Percentiles rank a stretch among this genome's conserved stretches.
Conservation (phyloP, 2,113 vertebrate genomes). For the Entosphenus tridentatus region DNA sequence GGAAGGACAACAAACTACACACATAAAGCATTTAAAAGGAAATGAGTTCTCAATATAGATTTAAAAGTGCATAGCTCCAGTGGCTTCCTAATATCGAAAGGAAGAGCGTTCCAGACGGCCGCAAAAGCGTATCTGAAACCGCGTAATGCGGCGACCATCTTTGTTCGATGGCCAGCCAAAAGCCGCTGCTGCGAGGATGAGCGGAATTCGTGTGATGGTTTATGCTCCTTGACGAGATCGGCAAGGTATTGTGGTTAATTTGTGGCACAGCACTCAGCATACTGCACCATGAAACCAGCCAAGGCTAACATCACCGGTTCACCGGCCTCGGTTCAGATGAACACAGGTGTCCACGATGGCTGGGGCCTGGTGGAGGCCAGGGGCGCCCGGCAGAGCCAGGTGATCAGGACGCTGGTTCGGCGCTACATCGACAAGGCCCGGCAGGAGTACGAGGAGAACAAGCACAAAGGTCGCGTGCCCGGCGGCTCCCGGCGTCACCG, state of each 20-base stretch:
- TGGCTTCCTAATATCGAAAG: too few relatives aligned
- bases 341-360: slow-evolving; percentile 11
- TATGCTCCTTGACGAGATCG: neutral
- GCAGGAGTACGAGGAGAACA: slow-evolving; percentile 48
- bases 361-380: slow-evolving; percentile 11
- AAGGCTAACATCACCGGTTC: neutral
- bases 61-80: too few relatives aligned
- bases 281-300: neutral
- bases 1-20: too few relatives aligned
- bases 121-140: too few relatives aligned
- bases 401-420: slow-evolving; percentile 49
- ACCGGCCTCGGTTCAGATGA: slow-evolving; percentile 13
- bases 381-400: slow-evolving; percentile 34
- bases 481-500: neutral
- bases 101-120: too few relatives aligned
- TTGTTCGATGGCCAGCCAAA: neutral
- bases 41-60: too few relatives aligned
- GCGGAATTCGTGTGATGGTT: neutral
- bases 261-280: neutral
- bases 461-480: slow-evolving; percentile 38
- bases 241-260: neutral
- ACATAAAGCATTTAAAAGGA: too few relatives aligned
- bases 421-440: slow-evolving; percentile 50
- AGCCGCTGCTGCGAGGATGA: neutral
- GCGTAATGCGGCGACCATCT: too few relatives aligned